Base-by-base conservation (phyloP, 2,113 vertebrate genomes). In the Scolopax mira region DNA sequence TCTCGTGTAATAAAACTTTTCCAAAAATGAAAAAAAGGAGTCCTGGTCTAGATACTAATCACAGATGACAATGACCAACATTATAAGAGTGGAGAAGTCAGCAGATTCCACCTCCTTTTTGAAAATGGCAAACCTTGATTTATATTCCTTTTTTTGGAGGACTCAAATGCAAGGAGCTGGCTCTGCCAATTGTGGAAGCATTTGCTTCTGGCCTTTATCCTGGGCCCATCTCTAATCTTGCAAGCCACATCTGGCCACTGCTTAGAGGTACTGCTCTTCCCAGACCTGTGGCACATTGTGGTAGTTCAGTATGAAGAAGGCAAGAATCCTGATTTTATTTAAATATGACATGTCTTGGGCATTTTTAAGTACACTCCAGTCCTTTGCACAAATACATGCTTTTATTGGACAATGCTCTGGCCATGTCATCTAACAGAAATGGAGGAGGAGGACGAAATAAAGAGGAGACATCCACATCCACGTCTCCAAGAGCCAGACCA, bases 281-380 rank as follows among this genome's bases (percentile, higher is more conserved):
- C 18, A n/a, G n/a, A 58, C 22, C 39, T 21, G 11, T 51, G 57
- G 46, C 30, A 33, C 1, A 0, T 16, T 33, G 6, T 30, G 7
- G 74, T 62, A 27, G 21, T 66, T 85, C n/a, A 67, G 7, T 37
- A 28, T 55, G 37, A 87, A 73, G 57, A 70, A 79, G 15, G 7
- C 48, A 28, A 81, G 18, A 87, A 57, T 61, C 28, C 18, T 41
- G 35, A 52, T 66, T 79, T 79, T 41, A 42, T 57, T 92, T 87
- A 72, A 87, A 64, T 2, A 33, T 46, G 17, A 73, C 3, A 3
- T 61, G 6, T 22, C n/a, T 58, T 61, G 17, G 19, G 2, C 73
- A 22, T 78, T 66, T 86, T 3, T 55, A 66, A 49, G 21, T 58
- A 30, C 13, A 46, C 5, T 42, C 10, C 10, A 46, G 16, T 61